These are phyloP conservation scores for Thymelicus lineola DNA, from an alignment of 2,888 invertebrate species.

Conservation along the genomic window DNA sequence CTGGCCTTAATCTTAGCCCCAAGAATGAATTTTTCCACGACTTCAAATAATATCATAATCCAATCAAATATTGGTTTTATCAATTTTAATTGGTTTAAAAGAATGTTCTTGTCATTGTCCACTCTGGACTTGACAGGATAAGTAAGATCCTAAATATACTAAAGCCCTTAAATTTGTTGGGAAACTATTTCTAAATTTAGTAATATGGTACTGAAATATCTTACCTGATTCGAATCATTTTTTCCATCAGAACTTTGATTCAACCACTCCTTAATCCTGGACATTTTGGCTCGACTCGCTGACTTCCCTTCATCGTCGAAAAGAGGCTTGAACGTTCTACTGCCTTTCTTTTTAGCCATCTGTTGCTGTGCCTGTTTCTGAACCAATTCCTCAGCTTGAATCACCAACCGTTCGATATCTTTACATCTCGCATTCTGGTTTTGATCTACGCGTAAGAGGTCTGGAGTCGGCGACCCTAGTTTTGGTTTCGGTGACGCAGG, in stretches of 20 bases:
- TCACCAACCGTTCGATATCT: conserved; percentile 90
- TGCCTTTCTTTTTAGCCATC: conserved; percentile 77
- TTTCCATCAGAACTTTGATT: conserved; percentile 81
- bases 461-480: conserved; percentile 73
- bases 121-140: too few relatives aligned
- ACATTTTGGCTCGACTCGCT: conserved; percentile 85
- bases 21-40: too few relatives aligned
- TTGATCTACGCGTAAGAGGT: conserved; percentile 77
- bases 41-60: too few relatives aligned
- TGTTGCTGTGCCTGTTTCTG: conserved; percentile 80
- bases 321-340: conserved; percentile 81
- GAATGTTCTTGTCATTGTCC: too few relatives aligned
- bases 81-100: too few relatives aligned
- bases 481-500: conserved; percentile 65
- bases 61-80: too few relatives aligned
- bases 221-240: conserved; percentile 73
- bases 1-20: too few relatives aligned
- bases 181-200: too few relatives aligned
- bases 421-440: conserved; percentile 83
- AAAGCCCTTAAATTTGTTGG: too few relatives aligned
- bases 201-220: neutral
- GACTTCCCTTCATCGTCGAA: conserved; percentile 79
- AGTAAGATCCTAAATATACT: too few relatives aligned
- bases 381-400: conserved; percentile 92
- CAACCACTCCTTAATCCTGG: conserved; percentile 89